These are phyloP conservation scores for Picathartes gymnocephalus DNA, from an alignment of 2,113 vertebrate genomes.

Conservation along the genomic window DNA sequence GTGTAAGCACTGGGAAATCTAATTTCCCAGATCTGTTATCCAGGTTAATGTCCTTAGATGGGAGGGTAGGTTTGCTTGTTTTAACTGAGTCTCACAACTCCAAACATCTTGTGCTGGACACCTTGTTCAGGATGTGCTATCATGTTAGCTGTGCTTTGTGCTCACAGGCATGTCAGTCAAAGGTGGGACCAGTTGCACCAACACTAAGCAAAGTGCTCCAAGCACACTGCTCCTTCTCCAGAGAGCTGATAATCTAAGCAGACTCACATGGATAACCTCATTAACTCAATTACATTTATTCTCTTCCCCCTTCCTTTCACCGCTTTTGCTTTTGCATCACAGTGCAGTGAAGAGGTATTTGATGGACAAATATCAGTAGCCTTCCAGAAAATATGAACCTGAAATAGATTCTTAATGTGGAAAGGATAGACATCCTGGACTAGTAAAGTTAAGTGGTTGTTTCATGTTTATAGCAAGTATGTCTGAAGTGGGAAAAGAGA, in stretches of 20 bases:
- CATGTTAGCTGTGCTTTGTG: neutral
- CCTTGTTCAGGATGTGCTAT: neutral
- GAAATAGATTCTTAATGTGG: neutral
- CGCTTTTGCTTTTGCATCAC: neutral
- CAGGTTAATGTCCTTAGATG: neutral
- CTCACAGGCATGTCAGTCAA: neutral
- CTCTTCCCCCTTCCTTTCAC: neutral
- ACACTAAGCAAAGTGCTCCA: neutral
- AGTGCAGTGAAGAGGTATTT: neutral
- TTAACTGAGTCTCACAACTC: neutral
- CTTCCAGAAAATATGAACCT: neutral
- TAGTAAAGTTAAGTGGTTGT: neutral
- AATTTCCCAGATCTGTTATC: neutral
- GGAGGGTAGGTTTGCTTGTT: neutral
- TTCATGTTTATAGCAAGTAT: neutral
- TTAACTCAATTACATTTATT: constrained; percentile 37
- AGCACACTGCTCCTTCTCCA: neutral
- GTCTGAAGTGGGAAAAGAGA: neutral
- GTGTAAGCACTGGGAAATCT: neutral
- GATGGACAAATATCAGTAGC: neutral
- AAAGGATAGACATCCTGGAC: neutral
- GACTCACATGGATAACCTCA: constrained; percentile 25
- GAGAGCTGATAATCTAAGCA: neutral
- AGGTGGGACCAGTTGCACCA: neutral
- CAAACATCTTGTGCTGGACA: neutral